Evolutionary conservation across 2,888 invertebrate species (phyloP).

Genomic region (Dynastes grantii): DNA sequence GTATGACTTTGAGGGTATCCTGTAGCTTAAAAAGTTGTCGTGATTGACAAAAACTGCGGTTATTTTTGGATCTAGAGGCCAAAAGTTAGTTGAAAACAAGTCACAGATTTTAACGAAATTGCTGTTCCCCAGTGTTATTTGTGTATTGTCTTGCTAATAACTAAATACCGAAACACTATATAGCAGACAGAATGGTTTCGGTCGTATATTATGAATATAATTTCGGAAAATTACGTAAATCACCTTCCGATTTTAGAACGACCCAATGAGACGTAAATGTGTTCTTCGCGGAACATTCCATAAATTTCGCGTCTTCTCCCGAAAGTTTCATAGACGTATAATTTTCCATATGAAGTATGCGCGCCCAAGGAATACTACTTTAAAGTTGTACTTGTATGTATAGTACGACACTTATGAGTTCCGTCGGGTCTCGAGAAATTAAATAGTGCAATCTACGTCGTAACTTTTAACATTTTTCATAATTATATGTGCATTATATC

Average conservation of each 20-base stretch:
- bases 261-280: conserved; percentile 26
- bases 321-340: conserved; percentile 46
- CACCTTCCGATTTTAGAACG: conserved; percentile 16
- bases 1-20: too few relatives aligned
- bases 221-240: conserved; percentile 26
- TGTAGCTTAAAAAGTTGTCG: too few relatives aligned
- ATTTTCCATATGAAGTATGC: conserved; percentile 38
- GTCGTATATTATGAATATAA: not conserved
- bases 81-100: too few relatives aligned
- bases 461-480: conserved; percentile 30
- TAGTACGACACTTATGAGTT: conserved; percentile 16
- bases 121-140: too few relatives aligned
- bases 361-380: conserved; percentile 24
- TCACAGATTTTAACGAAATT: too few relatives aligned
- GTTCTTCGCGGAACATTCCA: conserved; percentile 10
- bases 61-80: too few relatives aligned
- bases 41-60: too few relatives aligned
- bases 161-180: too few relatives aligned
- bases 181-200: too few relatives aligned
- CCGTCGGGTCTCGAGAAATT: conserved; percentile 15
- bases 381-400: conserved; percentile 5
- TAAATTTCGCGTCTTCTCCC: conserved; percentile 37
- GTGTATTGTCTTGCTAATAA: too few relatives aligned
- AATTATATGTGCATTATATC: conserved; percentile 20
- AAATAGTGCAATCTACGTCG: conserved; percentile 23